These are phyloP conservation scores for Calidris pygmaea DNA, from an alignment of 2,113 vertebrate species.

Conservation along the genomic window DNA sequence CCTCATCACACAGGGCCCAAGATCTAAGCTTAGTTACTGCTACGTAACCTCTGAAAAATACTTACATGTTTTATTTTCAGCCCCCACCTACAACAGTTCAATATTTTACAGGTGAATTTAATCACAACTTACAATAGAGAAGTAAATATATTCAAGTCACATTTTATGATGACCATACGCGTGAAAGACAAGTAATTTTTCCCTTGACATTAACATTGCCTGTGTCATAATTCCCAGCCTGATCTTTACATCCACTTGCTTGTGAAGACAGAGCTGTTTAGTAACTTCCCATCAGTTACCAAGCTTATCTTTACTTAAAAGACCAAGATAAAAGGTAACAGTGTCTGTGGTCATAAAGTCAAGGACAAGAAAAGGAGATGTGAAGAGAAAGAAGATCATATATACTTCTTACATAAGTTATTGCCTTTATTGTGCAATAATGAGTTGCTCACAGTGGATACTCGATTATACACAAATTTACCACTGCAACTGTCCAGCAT, in stretches of 20 bases:
- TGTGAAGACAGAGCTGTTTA: neutral
- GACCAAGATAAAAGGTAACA: neutral
- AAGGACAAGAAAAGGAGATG: neutral
- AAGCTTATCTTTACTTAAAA: neutral
- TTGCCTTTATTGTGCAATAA: neutral
- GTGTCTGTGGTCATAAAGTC: neutral
- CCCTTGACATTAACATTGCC: neutral
- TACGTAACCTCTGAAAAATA: neutral
- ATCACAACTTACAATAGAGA: neutral
- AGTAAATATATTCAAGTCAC: neutral
- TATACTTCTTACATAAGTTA: neutral
- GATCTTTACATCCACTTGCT: neutral
- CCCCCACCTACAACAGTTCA: neutral
- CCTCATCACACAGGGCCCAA: neutral
- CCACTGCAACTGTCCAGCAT: neutral
- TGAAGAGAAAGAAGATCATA: neutral
- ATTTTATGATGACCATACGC: neutral
- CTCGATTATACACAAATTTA: accelerated
- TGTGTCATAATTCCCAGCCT: neutral
- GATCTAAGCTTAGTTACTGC: neutral
- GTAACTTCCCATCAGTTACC: neutral
- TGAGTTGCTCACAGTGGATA: accelerated
- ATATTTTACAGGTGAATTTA: neutral
- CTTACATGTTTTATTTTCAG: neutral
- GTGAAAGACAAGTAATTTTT: neutral